Evolutionary conservation across 2,888 invertebrate genomes (phyloP).

Genomic region (Agrotis puta): DNA sequence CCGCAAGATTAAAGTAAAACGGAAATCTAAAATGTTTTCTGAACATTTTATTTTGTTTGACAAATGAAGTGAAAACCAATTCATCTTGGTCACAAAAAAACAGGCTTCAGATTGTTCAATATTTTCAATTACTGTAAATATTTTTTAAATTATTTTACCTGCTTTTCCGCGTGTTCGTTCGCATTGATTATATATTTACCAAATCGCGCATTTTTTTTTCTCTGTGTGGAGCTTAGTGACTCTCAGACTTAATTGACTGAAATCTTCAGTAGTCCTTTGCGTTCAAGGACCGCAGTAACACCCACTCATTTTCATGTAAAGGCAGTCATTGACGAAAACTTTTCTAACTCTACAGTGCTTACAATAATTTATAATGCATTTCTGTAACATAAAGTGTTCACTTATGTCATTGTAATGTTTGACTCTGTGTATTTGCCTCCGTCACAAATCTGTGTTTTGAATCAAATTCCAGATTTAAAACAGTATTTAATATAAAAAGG

Average conservation of each 20-base stretch:
- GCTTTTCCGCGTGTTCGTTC: not conserved
- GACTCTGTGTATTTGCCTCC: too few species aligned
- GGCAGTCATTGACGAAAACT: too few species aligned
- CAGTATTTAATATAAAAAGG: not conserved
- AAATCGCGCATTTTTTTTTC: too few species aligned
- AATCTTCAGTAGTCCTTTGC: too few species aligned
- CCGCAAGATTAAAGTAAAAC: constrained; percentile 23
- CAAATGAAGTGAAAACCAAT: constrained; percentile 48
- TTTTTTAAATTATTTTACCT: constrained; percentile 2
- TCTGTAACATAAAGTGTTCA: too few species aligned
- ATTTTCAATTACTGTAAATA: constrained; percentile 18
- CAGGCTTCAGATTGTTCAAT: not conserved
- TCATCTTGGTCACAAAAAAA: constrained; percentile 46
- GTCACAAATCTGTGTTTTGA: not conserved
- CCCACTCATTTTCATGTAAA: too few species aligned
- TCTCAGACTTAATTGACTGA: too few species aligned
- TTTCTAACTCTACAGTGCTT: too few species aligned
- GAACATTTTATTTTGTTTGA: constrained; percentile 41
- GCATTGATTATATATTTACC: too few species aligned
- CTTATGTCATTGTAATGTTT: not conserved
- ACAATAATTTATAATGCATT: not conserved
- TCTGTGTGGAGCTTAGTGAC: too few species aligned
- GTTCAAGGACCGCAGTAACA: too few species aligned
- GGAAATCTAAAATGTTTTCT: constrained; percentile 30
- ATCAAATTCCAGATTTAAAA: not conserved